Evolutionary conservation across 2,797 vertebrate genomes (phyloP), one percentile per base, ranked within the genome.

Genomic region (Craterocephalus amniculus): DNA sequence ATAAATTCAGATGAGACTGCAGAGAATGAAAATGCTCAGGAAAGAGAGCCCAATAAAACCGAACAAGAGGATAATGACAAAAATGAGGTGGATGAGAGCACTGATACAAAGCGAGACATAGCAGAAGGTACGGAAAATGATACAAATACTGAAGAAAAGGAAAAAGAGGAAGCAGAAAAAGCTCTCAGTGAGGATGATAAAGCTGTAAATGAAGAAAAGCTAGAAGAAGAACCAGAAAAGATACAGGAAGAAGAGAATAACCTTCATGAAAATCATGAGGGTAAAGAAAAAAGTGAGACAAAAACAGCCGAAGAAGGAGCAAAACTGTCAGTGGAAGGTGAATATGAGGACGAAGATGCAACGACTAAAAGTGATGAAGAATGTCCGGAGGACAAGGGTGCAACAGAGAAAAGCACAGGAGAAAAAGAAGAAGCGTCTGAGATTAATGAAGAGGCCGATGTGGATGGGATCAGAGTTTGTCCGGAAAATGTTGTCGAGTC

Each of bases 91-190:
- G 79, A 78, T 14, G 74, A 80, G 36, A 72, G 0, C 2, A 36
- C 24, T 32, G 63, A 72, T 49, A 61, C 49, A 11, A 59, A 57
- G 45, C 70, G 78, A 61, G 67, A 38, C 27, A 49, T 29, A 60
- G 40, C 26, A 74, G 65, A 81, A 26, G 8, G 14, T 26, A 32
- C 3, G 27, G 60, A 70, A 58, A 72, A 2, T 13, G 59, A 75
- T 18, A 20, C 31, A 5, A 74, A 75, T 18, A 5, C 51, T 26
- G 76, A 78, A 58, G 61, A 0, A 22, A 64, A 89, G 4, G 61
- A 40, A 62, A 62, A 88, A 51, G 76, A 83, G 51, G 51, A 67
- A 48, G 56, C 24, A n/a, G 74, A 71, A n/a, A 64, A 83, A 59
- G 10, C 9, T 6, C 7, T 10, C 6, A 52, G 34, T 4, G 63